phyloP scores from a whole-genome alignment of 2,113 vertebrate species.

The Gopherus flavomarginatus region DNA sequence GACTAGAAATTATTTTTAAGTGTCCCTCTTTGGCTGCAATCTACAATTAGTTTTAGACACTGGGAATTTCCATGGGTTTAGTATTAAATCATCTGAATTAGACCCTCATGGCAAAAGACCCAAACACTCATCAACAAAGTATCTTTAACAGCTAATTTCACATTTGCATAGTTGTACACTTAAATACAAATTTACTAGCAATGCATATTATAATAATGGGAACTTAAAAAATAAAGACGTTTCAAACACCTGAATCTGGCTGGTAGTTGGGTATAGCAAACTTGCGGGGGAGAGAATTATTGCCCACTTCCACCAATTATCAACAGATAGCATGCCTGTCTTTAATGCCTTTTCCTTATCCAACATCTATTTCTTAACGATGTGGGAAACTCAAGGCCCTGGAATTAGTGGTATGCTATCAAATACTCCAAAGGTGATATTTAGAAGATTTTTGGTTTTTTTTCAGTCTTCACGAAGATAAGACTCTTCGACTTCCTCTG shows the following conservation, averaged over 20 bases:
- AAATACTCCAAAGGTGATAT: accelerated
- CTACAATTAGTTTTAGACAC: not conserved
- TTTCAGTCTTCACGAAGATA: slow-evolving; percentile 84
- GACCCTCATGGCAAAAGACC: slow-evolving; percentile 14
- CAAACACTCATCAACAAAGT: not conserved
- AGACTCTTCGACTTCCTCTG: slow-evolving; percentile 70
- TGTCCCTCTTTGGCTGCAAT: slow-evolving; percentile 32
- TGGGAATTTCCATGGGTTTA: not conserved
- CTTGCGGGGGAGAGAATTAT: accelerated
- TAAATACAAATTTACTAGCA: slow-evolving; percentile 26
- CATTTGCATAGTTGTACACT: slow-evolving; percentile 65
- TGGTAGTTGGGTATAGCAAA: slow-evolving; percentile 5
- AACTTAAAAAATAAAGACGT: slow-evolving; percentile 6
- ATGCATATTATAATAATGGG: slow-evolving; percentile 22
- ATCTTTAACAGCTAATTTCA: slow-evolving; percentile 13
- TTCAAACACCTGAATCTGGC: not conserved
- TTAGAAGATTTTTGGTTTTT: not conserved
- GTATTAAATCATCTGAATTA: not conserved
- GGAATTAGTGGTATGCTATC: not conserved
- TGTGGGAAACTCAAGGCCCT: not conserved
- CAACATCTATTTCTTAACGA: not conserved
- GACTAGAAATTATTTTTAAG: slow-evolving; percentile 28
- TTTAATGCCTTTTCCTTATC: slow-evolving; percentile 1
- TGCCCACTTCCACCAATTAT: not conserved
- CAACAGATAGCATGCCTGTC: not conserved